Percentiles rank a stretch among this genome's conserved stretches.
Conservation (phyloP, 2,888 invertebrate species). For the Drosophila incognita region DNA sequence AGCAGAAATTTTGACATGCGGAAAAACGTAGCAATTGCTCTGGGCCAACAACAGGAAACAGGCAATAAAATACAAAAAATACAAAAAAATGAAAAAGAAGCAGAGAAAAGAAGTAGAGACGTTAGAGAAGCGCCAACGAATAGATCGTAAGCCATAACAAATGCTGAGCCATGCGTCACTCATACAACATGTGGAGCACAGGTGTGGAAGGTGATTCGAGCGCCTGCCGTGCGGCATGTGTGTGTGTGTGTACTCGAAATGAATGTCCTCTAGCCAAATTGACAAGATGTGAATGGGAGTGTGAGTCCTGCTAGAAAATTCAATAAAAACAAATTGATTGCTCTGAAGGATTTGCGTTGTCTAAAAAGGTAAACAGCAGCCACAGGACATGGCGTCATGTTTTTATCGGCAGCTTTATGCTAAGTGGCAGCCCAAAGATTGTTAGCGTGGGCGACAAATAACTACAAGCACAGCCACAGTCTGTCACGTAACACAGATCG, state of each 20-base stretch:
- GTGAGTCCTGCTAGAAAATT: slow-evolving; percentile 60
- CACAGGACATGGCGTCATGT: slow-evolving; percentile 14
- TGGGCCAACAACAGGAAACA: slow-evolving; percentile 54
- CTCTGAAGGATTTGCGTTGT: slow-evolving; percentile 68
- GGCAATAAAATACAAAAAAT: slow-evolving; percentile 52
- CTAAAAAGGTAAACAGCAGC: slow-evolving; percentile 64
- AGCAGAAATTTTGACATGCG: slow-evolving; percentile 71
- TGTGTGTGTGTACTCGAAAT: slow-evolving; percentile 51
- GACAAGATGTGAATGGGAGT: slow-evolving; percentile 30
- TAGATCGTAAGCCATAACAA: slow-evolving; percentile 64
- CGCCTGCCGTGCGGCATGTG: slow-evolving; percentile 21
- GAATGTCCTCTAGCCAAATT: slow-evolving; percentile 68
- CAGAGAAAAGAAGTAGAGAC: slow-evolving; percentile 15
- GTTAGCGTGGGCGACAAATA: slow-evolving; percentile 60
- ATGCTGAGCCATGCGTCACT: slow-evolving; percentile 75
- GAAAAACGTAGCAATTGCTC: slow-evolving; percentile 41
- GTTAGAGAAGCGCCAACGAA: slow-evolving; percentile 24
- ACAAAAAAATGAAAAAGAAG: slow-evolving; percentile 14
- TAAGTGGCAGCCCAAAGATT: slow-evolving; percentile 70
- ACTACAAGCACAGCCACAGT: slow-evolving; percentile 35
- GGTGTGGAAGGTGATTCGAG: slow-evolving; percentile 2
- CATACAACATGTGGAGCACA: slow-evolving; percentile 61
- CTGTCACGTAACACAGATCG: slow-evolving; percentile 40
- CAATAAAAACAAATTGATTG: slow-evolving; percentile 80
- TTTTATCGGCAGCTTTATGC: slow-evolving; percentile 55